Base-by-base conservation (phyloP, 2,113 vertebrate species). In the Trochalopteron elliotii region DNA sequence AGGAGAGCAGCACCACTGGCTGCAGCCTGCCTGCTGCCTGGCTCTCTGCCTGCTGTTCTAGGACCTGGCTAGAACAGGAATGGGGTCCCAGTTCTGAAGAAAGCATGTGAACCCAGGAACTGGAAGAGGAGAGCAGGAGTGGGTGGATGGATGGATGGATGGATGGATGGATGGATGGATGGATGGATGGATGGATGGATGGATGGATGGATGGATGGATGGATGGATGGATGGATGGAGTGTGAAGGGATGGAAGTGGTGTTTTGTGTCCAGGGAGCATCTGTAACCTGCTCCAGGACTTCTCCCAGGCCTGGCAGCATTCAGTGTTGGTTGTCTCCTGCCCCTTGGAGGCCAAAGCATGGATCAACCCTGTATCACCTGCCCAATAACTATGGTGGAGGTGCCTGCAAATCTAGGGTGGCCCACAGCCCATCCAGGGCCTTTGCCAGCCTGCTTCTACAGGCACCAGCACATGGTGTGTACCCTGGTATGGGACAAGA, bases 1-100 rank as follows among this genome's bases (percentile, higher is more conserved):
- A 15, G 61, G n/a, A 83, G 25, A 65, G 33, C 2, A 5, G 57
- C 49, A 71, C 40, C 1, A 1, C 0, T 1, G 49, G 22, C 78
- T 65, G 30, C 49, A 72, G 53, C 69, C 60, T 40, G 39, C 18
- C 83, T 49, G n/a, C 56, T 91, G 77, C 78, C 31, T 45, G 35
- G 11, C 13, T 63, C 39, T 35, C 63, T 64, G 85, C 57, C 45
- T 74, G 65, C 47, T 87, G 6, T 2, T 49, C 57, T 39, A 33
- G 40, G 23, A 68, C 19, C 9, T 20, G 10, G 9, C 18, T 49
- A 2, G 4, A 59, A 50, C 23, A 67, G 44, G 18, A 71, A 55
- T 11, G 19, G 25, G n/a, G 12, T 61, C 6, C 27, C 37, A 56
- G 76, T 25, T 40, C 45, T 67, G 30, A 40, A 49, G 33, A 30